phyloP scores from a whole-genome alignment of 2,113 vertebrate species.

The Ursus arctos region DNA sequence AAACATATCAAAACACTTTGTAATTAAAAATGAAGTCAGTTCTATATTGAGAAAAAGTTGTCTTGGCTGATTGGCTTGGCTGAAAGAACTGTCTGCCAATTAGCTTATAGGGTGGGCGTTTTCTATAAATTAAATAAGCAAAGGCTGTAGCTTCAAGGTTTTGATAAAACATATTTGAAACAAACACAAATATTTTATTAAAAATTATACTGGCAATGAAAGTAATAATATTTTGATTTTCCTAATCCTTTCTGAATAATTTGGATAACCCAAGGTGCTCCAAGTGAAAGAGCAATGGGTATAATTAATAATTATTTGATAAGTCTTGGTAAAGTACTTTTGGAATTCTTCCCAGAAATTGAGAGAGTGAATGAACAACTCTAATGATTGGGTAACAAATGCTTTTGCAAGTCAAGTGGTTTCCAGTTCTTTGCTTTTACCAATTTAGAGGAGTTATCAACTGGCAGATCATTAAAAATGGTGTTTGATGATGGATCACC shows the following conservation, averaged over 20 bases:
- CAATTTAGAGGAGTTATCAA: conserved; percentile 29
- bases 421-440: conserved; percentile 44
- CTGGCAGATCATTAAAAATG: conserved; percentile 57
- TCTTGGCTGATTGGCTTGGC: not conserved
- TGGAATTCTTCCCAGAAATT: conserved; percentile 68
- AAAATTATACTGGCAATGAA: conserved; percentile 43
- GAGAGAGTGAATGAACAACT: conserved; percentile 54
- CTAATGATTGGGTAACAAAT: conserved; percentile 56
- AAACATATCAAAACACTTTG: conserved; percentile 37
- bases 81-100: not conserved
- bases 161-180: conserved; percentile 53
- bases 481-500: conserved; percentile 18
- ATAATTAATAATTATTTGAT: conserved; percentile 56
- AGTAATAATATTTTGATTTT: conserved; percentile 66
- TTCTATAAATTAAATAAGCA: conserved; percentile 15
- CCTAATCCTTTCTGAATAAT: conserved; percentile 41
- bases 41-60: conserved; percentile 34
- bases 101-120: not conserved
- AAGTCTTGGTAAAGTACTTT: conserved; percentile 55
- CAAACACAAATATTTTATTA: conserved; percentile 16
- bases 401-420: conserved; percentile 57
- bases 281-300: conserved; percentile 31
- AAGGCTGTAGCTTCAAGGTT: conserved; percentile 14
- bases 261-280: conserved; percentile 24
- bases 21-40: conserved; percentile 60